Base-by-base conservation (phyloP, 2,797 vertebrate species). In the Psittacula echo region DNA sequence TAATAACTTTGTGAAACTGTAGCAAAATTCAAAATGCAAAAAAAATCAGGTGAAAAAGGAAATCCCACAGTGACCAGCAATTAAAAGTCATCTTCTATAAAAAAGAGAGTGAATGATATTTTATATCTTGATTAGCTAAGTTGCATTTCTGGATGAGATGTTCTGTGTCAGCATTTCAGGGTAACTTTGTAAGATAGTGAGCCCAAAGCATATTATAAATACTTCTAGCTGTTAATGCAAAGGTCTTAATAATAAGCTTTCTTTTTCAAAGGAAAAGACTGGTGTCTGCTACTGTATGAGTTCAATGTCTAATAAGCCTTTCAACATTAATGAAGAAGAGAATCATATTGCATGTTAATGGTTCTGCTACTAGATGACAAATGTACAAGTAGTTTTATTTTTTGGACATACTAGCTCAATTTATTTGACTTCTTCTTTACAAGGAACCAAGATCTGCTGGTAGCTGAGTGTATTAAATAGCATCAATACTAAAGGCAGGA, bases 341-440 rank as follows among this genome's bases (percentile, higher is more conserved):
- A 76, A 34, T 65, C 42, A 30, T 65, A 61, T 84, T 88, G 83
- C 16, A 11, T 68, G 53, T 81, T 81, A 86, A 96, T 88, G 66
- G 62, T 72, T 93, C 54, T 14, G 56, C n/a, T 84, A 29, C 90
- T 60, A 86, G 44, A 78, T 95, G 65, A 94, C 62, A 94, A 86
- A 90, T 56, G 51, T 78, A 51, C 53, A 86, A 88, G 27, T 45
- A 65, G 37, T 86, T 88, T 68, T 77, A 81, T n/a, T 71, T 93
- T 91, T 75, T 32, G 73, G 85, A 48, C 80, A 86, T 22, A n/a
- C 44, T 9, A 81, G 18, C 19, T 89, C 48, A 83, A 90, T 88
- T 82, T 85, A 85, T 91, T 87, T 86, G 48, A 61, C 48, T 75
- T 72, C 48, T 78, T 75, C 45, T 47, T 47, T 23, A 47, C 45